Evolutionary conservation across 2,113 vertebrate species (phyloP).

Genomic region (Rhinoptilus africanus): DNA sequence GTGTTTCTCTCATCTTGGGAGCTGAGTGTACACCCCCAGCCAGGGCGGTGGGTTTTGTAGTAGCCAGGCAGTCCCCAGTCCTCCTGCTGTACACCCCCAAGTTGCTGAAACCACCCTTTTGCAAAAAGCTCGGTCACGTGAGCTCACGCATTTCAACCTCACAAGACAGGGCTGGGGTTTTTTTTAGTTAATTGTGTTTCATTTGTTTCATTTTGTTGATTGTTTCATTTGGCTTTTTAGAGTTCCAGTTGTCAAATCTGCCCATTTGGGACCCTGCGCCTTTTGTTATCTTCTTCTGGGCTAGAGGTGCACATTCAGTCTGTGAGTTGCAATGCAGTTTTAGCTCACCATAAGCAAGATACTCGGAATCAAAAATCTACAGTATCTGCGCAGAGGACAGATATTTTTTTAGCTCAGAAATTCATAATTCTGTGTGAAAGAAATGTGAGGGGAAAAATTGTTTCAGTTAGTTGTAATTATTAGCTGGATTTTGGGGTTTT

Average conservation of each 20-base stretch:
- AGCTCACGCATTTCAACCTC: neutral
- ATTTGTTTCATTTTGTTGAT: no score
- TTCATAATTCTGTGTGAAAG: neutral
- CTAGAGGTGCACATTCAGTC: neutral
- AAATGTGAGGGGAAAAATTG: neutral
- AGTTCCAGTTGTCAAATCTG: neutral
- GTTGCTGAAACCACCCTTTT: neutral
- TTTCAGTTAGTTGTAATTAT: neutral
- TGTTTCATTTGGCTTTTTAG: neutral
- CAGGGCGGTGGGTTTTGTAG: neutral
- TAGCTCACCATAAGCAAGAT: neutral
- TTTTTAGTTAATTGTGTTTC: no score
- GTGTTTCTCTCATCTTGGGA: neutral
- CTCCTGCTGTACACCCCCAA: neutral
- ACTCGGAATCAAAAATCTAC: neutral
- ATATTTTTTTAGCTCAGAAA: neutral
- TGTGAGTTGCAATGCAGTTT: neutral
- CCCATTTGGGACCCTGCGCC: fast-evolving
- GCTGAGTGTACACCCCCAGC: neutral
- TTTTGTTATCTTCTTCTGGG: neutral
- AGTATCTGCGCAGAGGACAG: neutral
- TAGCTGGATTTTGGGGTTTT: neutral
- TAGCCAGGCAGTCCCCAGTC: neutral
- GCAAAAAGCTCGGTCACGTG: neutral
- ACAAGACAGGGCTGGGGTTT: neutral